Evolutionary conservation across 2,113 vertebrate genomes (phyloP).

Genomic region (Eonycteris spelaea): DNA sequence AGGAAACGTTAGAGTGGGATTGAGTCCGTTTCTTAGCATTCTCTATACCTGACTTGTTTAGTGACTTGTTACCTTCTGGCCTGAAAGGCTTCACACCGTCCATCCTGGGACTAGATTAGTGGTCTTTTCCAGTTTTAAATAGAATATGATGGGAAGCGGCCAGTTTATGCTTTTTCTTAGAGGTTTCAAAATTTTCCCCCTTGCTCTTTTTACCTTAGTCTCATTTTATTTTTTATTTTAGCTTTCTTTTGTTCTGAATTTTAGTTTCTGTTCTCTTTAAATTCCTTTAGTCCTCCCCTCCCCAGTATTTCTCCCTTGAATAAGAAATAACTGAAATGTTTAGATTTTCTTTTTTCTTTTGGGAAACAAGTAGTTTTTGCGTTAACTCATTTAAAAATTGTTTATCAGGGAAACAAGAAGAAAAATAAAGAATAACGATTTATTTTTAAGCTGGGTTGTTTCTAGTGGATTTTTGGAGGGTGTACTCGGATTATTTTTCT

Average conservation of each 20-base stretch:
- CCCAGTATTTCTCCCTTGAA: background rate
- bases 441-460: background rate
- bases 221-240: background rate
- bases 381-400: background rate
- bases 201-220: slow-evolving; percentile 21
- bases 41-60: background rate
- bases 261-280: slow-evolving; percentile 7
- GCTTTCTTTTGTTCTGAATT: background rate
- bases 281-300: background rate
- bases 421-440: background rate
- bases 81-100: background rate
- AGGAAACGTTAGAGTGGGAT: background rate
- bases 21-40: background rate
- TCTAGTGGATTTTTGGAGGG: background rate
- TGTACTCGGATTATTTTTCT: background rate
- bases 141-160: background rate
- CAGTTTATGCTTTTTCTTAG: background rate
- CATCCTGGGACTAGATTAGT: background rate
- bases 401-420: background rate
- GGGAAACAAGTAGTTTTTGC: background rate
- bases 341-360: background rate
- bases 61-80: background rate
- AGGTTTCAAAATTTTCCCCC: background rate
- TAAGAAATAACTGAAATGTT: background rate
- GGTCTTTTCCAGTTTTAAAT: background rate